Conservation (phyloP, 2,113 vertebrate species). For the Pollimyrus isidori region DNA sequence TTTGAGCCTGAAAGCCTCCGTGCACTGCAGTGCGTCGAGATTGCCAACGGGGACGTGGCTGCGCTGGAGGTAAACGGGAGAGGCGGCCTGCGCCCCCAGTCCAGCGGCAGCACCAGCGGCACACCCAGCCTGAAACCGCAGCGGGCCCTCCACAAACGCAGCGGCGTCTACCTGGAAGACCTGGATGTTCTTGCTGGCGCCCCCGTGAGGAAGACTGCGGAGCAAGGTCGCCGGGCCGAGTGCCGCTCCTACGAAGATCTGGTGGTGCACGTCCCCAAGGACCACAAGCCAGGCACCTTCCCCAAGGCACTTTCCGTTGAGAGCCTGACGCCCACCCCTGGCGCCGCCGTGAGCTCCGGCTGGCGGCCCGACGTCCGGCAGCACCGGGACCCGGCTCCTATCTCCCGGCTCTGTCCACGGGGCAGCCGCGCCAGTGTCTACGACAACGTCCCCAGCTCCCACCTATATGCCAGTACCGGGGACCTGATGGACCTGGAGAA, state of each 20-base stretch:
- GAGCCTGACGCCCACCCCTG: constrained; percentile 75
- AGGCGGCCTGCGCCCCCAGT: constrained; percentile 35
- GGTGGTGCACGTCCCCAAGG: constrained; percentile 87
- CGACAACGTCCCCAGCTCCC: constrained; percentile 90
- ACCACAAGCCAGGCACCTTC: constrained; percentile 96
- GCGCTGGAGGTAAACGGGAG: constrained; percentile 20
- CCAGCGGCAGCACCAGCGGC: constrained; percentile 46
- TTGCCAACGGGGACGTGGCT: constrained; percentile 55
- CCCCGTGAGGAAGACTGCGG: constrained; percentile 51
- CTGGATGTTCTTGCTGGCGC: constrained; percentile 67
- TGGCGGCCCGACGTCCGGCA: constrained; percentile 63
- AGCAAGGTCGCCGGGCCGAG: constrained; percentile 63
- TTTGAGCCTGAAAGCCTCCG: constrained; percentile 73
- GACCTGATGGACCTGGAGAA: constrained; percentile 87
- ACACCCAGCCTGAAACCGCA: constrained; percentile 49
- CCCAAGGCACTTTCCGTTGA: constrained; percentile 95
- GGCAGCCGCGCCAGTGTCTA: constrained; percentile 75
- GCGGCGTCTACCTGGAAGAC: constrained; percentile 86
- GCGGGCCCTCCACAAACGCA: constrained; percentile 70
- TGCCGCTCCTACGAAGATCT: constrained; percentile 88
- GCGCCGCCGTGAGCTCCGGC: constrained; percentile 45
- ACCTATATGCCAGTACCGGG: constrained; percentile 90
- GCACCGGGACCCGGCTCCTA: constrained; percentile 23
- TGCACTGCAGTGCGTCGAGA: constrained; percentile 69
- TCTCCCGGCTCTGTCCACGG: constrained; percentile 62